phyloP scores from a whole-genome alignment of 2,888 invertebrate species.

The Aspidiotus destructor region DNA sequence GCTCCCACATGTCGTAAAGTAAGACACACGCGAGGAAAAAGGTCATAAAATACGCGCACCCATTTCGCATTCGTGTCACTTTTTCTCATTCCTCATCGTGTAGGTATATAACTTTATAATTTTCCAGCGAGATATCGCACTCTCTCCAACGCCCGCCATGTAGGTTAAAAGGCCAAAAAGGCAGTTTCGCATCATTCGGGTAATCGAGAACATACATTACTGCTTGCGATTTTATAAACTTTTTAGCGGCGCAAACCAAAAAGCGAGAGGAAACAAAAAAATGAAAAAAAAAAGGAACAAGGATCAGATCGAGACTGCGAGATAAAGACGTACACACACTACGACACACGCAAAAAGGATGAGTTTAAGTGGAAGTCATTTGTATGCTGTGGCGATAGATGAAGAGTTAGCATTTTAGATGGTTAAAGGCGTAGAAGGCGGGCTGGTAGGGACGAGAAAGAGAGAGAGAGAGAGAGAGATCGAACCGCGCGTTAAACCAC shows the following conservation, averaged over 20 bases:
- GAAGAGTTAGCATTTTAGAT: slow-evolving; percentile 31
- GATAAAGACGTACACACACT: neutral
- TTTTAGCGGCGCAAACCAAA: slow-evolving; percentile 8
- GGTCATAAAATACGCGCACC: neutral
- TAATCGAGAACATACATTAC: slow-evolving; percentile 9
- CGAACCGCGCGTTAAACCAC: slow-evolving; percentile 30
- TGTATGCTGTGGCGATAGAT: slow-evolving; percentile 26
- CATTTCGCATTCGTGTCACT: slow-evolving; percentile 2
- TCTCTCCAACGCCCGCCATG: neutral
- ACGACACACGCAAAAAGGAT: slow-evolving; percentile 1
- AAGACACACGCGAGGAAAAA: too few relatives aligned
- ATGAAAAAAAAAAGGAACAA: neutral
- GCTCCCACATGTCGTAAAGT: neutral
- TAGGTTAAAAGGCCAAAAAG: slow-evolving; percentile 1
- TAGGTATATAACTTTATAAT: slow-evolving; percentile 21
- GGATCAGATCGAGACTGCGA: slow-evolving; percentile 5
- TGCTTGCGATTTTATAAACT: slow-evolving; percentile 4
- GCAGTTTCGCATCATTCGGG: slow-evolving; percentile 21
- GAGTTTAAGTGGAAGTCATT: slow-evolving; percentile 31
- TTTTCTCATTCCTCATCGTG: slow-evolving; percentile 6
- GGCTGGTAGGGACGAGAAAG: neutral
- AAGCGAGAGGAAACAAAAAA: slow-evolving; percentile 13
- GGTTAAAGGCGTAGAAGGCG: slow-evolving; percentile 2
- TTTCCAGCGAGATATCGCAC: slow-evolving; percentile 13
- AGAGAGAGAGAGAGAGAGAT: neutral